Evolutionary conservation across 2,113 vertebrate genomes (phyloP).

Genomic region (Brachyistius frenatus): DNA sequence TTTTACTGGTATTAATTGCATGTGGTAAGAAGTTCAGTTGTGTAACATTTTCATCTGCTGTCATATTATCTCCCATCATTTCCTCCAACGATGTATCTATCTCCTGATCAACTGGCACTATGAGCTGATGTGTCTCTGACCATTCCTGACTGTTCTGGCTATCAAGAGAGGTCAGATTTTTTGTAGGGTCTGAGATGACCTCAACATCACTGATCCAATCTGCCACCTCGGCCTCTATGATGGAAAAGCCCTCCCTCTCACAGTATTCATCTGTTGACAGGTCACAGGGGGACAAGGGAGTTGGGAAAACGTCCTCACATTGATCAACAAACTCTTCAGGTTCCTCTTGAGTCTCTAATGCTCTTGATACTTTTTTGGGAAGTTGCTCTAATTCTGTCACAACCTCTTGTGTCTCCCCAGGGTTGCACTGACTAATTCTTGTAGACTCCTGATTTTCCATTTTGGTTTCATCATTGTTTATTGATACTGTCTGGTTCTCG

Average conservation of each 20-base stretch:
- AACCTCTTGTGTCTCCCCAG: background rate
- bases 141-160: constrained; percentile 17
- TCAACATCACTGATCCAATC: constrained; percentile 46
- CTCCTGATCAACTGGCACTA: constrained; percentile 9
- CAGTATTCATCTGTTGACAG: constrained; percentile 13
- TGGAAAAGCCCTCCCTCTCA: constrained; percentile 30
- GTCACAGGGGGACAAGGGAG: background rate
- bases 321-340: background rate
- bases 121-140: background rate
- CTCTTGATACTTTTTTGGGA: background rate
- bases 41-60: constrained; percentile 7
- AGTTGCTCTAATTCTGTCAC: constrained; percentile 22
- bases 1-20: background rate
- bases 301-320: background rate
- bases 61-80: background rate
- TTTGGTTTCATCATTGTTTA: constrained; percentile 20
- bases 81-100: constrained; percentile 10
- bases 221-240: constrained; percentile 15
- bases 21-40: constrained; percentile 6
- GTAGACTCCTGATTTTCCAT: constrained; percentile 15
- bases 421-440: background rate
- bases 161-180: constrained; percentile 12
- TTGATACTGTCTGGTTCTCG: constrained; percentile 12
- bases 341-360: constrained; percentile 7
- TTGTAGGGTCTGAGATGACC: constrained; percentile 39